Evolutionary conservation across 2,888 invertebrate genomes (phyloP), one percentile per base, ranked within the genome.

Genomic region (Sarcophaga caerulescens): DNA sequence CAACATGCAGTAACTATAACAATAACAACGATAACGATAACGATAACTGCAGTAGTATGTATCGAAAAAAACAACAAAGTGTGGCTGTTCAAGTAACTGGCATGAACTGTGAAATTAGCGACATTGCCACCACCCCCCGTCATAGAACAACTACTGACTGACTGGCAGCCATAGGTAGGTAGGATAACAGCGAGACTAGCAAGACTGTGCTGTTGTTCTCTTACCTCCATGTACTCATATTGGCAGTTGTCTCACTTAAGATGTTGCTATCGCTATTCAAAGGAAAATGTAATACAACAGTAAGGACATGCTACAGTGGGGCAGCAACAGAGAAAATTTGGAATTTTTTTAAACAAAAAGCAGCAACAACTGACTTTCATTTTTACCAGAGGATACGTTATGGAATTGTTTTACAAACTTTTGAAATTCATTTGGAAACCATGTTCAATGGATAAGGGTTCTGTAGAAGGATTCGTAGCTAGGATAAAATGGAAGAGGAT

Each of bases 31-130:
- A 8, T 60, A 76, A 47, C 21, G 59, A 45, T 25, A 60, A 17
- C 62, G 57, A 8, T 60, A 76, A 19, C 63, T 19, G 45, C 45
- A 70, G 1, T 19, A 66, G 35, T 35, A 35, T 35, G 35, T 35
- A 66, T 21, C 21, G 8, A 69, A 52, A 19, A 21, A 21, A 23
- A 21, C 47, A 60, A 44, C 14, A 62, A 45, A 69, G 63, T 59
- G 59, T 25, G 73, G 81, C 74, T 73, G 70, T 79, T 85, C 75
- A 74, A 85, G 52, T 79, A 85, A 85, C 85, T 85, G 62, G 84
- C 81, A 81, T 81, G 78, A 85, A 82, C 85, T 85, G 85, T 82
- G 78, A 85, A 85, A 85, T 85, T 85, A 82, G 85, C 82, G 85
- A 79, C 85, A 85, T 74, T 82, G 78, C 82, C 85, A 82, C 81